phyloP scores from a whole-genome alignment of 2,888 invertebrate species.

The Gastracanthus pulcherrimus region DNA sequence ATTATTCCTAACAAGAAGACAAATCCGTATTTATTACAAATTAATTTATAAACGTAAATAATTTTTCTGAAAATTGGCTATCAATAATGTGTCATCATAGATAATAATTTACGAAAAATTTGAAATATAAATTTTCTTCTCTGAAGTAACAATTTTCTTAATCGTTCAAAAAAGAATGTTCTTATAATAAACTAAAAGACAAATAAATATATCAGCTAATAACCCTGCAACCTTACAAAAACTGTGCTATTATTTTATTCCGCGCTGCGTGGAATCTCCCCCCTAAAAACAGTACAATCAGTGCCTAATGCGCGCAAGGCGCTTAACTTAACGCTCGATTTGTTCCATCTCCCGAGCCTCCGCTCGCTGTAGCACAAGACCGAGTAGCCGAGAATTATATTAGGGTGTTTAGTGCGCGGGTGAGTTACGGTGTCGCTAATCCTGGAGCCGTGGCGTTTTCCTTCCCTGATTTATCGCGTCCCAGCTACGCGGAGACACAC shows the following conservation, averaged over 20 bases:
- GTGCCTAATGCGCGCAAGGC: conserved; percentile 14
- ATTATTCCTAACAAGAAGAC: neutral
- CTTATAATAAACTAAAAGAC: too few species aligned
- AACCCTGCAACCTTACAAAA: too few species aligned
- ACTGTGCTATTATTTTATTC: too few species aligned
- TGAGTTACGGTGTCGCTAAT: conserved; percentile 69
- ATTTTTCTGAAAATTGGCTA: neutral
- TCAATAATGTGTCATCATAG: neutral
- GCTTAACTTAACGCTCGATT: conserved; percentile 9
- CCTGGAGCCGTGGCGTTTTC: conserved; percentile 61
- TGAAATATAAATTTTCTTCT: neutral
- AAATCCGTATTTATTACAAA: neutral
- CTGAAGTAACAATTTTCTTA: neutral
- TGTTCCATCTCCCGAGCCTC: neutral
- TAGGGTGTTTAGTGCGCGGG: conserved; percentile 61
- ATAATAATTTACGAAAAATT: neutral
- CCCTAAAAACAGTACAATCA: neutral
- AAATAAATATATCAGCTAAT: too few species aligned
- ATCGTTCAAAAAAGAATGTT: neutral
- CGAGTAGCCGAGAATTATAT: conserved; percentile 40
- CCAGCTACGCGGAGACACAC: neutral
- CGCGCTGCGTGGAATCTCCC: too few species aligned
- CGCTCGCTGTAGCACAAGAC: neutral
- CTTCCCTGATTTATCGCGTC: conserved; percentile 38
- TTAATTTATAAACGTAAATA: neutral